Conservation (phyloP, 2,113 vertebrate genomes). For the Hippocampus comes region DNA sequence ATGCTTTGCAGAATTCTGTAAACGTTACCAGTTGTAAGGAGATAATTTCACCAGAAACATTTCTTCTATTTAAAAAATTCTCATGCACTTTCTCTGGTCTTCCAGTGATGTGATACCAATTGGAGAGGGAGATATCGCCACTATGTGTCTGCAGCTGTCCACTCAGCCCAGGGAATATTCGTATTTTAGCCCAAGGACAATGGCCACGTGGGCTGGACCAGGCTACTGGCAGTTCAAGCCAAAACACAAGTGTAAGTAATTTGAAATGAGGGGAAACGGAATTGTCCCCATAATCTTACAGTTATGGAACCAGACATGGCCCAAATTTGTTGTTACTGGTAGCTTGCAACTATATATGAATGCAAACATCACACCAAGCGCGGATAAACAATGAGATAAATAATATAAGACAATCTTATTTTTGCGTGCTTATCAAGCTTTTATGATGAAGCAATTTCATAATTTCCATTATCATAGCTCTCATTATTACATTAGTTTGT, state of each 20-base stretch:
- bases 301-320: neutral
- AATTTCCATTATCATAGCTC: neutral
- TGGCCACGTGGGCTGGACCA: constrained; percentile 92
- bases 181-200: constrained; percentile 91
- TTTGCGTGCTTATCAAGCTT: neutral
- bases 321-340: neutral
- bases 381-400: neutral
- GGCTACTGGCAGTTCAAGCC: constrained; percentile 93
- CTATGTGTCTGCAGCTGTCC: constrained; percentile 87
- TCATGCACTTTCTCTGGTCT: neutral
- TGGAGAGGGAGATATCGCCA: constrained; percentile 76
- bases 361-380: neutral
- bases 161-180: constrained; percentile 90
- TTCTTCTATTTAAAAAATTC: neutral
- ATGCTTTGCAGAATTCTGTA: neutral
- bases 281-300: neutral
- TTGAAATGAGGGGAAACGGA: neutral
- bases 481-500: neutral
- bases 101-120: constrained; percentile 62
- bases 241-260: constrained; percentile 76
- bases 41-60: neutral
- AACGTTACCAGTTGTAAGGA: neutral
- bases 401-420: neutral
- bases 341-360: neutral
- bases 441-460: neutral